Conservation (phyloP, 64 coral and sea anemone species). For the Stylophora pistillata region DNA sequence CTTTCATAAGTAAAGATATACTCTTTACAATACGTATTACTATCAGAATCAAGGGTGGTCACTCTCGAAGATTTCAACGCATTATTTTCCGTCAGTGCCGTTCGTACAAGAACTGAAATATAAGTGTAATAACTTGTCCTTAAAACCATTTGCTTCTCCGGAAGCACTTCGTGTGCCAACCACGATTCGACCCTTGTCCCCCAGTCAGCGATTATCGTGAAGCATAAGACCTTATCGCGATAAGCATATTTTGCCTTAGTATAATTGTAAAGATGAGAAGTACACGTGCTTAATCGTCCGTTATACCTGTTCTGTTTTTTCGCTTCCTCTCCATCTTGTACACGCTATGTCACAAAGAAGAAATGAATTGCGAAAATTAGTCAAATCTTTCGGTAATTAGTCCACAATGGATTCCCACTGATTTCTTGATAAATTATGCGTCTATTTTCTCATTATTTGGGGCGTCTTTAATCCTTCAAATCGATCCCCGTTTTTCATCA, state of each 20-base stretch:
- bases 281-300: neutral
- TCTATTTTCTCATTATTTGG: neutral
- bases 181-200: neutral
- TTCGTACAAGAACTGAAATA: no score
- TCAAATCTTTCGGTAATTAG: neutral
- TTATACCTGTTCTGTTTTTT: constrained; percentile 34
- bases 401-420: neutral
- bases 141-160: neutral
- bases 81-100: neutral
- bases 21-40: neutral
- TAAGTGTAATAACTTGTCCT: no score
- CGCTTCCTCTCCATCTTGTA: constrained; percentile 32
- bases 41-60: neutral
- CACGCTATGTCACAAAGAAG: neutral
- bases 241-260: neutral
- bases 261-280: neutral
- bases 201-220: neutral
- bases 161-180: neutral
- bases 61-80: constrained; percentile 9
- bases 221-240: neutral
- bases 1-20: neutral
- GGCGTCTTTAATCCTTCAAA: neutral
- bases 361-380: neutral
- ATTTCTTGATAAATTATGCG: neutral
- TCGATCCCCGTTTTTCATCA: neutral